Base-by-base conservation (phyloP, 1,140 invertebrate species). In the Hyles vespertilio region DNA sequence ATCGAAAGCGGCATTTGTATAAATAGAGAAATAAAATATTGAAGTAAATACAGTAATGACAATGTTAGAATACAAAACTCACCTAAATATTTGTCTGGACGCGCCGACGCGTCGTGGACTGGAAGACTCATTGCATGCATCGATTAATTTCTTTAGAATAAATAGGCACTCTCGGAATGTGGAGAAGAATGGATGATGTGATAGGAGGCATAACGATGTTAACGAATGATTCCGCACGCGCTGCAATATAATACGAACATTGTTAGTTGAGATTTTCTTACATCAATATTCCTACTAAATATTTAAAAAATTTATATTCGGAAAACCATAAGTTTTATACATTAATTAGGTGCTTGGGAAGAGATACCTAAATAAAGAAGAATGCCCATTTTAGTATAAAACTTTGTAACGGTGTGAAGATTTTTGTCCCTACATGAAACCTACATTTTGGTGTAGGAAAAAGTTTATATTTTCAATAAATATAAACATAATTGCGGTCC, bases 121-220 rank as follows among this genome's bases (percentile, higher is more conserved):
- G 49, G 95, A 96, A 77, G 95, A 96, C 90, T 99, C 97, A 89
- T 98, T 97, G 89, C 97, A 99, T 51, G 97, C 96, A 90, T 99
- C 98, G 74, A 99, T 98, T 58, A 99, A 91, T 79, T 95, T 96
- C 85, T 98, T 97, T 68, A 99, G 91, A 74, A 98, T 95, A 89
- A 96, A 97, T 63, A 99, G 92, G 91, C 98, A 98, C 90, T 99
- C 97, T 59, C 98, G 95, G 91, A 99, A 99, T 77, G 95, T 97
- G 48, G 97, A 96, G 86, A 99, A 98, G 89, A 99, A 99, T 44
- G 98, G 98, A 92, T 99, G 98, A 92, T 99, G 98, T 63, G 98
- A 99, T 47, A 99, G 93, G 69, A 99, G 94, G 90, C 98, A 99
- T 53, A 99, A 90, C 46, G 98, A 99, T 46, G 98, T 99, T 63